These are phyloP conservation scores for Hephaestus fuliginosus DNA, from an alignment of 2,797 vertebrate species.

Conservation along the genomic window DNA sequence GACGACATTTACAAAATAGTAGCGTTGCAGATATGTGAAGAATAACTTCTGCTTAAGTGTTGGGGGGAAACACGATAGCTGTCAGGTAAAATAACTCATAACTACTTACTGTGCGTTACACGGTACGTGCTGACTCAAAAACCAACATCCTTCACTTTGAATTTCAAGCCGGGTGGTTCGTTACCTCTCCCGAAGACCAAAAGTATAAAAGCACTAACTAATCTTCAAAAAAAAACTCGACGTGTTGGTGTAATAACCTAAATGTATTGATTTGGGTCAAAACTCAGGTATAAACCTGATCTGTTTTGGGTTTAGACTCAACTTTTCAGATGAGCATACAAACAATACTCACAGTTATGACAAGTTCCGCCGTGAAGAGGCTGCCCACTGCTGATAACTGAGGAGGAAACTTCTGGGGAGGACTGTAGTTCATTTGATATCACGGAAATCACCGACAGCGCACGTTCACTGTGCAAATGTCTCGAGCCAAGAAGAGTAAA, in stretches of 20 bases:
- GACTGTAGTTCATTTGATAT: neutral
- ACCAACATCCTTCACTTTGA: constrained; percentile 14
- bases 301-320: constrained; percentile 17
- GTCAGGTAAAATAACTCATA: neutral
- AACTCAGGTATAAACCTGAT: neutral
- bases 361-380: constrained; percentile 38
- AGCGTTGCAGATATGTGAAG: too few species aligned
- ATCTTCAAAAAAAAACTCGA: neutral
- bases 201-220: neutral
- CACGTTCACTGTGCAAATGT: neutral
- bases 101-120: neutral
- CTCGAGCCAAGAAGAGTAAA: neutral
- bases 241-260: neutral
- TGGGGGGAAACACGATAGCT: neutral
- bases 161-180: constrained; percentile 1
- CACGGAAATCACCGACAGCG: constrained; percentile 22
- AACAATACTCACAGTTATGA: constrained; percentile 7
- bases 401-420: neutral
- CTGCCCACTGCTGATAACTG: too few species aligned
- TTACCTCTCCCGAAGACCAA: neutral
- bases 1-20: neutral
- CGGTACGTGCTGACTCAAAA: neutral
- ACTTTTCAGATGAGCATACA: constrained; percentile 39
- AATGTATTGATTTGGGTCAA: fast-evolving
- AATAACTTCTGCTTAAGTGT: neutral